phyloP scores from a whole-genome alignment of 2,113 vertebrate genomes.

The Hirundichthys speculiger region DNA sequence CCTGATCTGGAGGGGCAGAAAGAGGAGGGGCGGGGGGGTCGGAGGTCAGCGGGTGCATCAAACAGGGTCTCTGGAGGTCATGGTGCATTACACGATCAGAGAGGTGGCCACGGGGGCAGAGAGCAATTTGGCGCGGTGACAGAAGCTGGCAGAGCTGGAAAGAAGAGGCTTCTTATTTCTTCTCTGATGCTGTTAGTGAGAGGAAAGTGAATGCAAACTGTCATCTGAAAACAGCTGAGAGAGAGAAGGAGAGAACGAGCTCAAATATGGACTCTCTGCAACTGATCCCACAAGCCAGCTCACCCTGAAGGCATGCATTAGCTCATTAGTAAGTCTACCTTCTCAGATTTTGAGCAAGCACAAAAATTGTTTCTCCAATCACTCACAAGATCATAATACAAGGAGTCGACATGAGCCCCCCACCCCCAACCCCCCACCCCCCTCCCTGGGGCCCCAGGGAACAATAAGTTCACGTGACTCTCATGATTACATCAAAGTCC shows the following conservation, averaged over 20 bases:
- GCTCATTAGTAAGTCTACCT: slow-evolving; percentile 42
- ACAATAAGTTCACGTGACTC: slow-evolving; percentile 4
- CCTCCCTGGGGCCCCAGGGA: slow-evolving; percentile 22
- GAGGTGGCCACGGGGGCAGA: slow-evolving; percentile 47
- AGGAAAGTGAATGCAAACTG: neutral
- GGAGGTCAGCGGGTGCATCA: slow-evolving; percentile 46
- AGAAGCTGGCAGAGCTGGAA: slow-evolving; percentile 29
- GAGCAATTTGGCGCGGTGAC: slow-evolving; percentile 45
- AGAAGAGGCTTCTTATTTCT: slow-evolving; percentile 41
- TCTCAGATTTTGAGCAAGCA: slow-evolving; percentile 24
- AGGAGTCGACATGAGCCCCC: slow-evolving; percentile 4
- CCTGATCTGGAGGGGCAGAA: slow-evolving; percentile 85
- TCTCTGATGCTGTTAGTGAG: slow-evolving; percentile 5
- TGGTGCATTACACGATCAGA: slow-evolving; percentile 57
- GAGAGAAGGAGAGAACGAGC: neutral
- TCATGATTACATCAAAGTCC: neutral
- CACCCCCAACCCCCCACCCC: too few relatives aligned
- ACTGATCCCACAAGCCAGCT: slow-evolving; percentile 1
- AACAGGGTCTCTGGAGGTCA: slow-evolving; percentile 28
- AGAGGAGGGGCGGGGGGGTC: slow-evolving; percentile 40
- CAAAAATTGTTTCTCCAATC: slow-evolving; percentile 40
- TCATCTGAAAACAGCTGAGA: neutral
- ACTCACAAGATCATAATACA: slow-evolving; percentile 37
- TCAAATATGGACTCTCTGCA: neutral
- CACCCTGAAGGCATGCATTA: slow-evolving; percentile 35